phyloP scores from a whole-genome alignment of 2,113 vertebrate genomes.

The Cairina moschata region DNA sequence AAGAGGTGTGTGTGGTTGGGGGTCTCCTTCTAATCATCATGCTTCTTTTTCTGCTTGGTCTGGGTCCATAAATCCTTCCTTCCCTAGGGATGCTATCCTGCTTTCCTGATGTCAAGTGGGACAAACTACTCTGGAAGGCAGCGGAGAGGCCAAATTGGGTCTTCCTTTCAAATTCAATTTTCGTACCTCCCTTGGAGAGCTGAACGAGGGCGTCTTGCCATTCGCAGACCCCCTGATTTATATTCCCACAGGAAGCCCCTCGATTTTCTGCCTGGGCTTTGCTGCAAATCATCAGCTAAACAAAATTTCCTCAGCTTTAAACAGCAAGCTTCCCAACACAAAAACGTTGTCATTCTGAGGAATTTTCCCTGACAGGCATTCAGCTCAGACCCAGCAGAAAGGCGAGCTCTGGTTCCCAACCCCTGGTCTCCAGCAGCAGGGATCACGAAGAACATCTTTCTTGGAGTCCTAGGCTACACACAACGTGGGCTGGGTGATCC shows the following conservation, averaged over 20 bases:
- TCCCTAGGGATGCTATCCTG: not conserved
- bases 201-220: not conserved
- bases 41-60: not conserved
- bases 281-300: not conserved
- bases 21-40: rapidly evolving
- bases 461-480: too few species aligned
- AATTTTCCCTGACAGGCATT: not conserved
- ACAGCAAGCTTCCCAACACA: rapidly evolving
- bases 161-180: not conserved
- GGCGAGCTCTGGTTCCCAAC: rapidly evolving
- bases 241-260: not conserved
- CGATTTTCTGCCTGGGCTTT: not conserved
- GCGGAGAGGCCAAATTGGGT: not conserved
- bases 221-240: not conserved
- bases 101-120: rapidly evolving
- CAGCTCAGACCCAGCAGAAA: not conserved
- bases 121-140: not conserved
- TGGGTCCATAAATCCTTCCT: not conserved
- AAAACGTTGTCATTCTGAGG: not conserved
- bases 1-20: rapidly evolving
- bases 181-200: not conserved
- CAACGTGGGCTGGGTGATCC: not conserved
- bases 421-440: not conserved
- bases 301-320: not conserved
- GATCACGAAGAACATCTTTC: not conserved